Conservation (phyloP, 2,888 invertebrate species). For the Aporophyla lueneburgensis region DNA sequence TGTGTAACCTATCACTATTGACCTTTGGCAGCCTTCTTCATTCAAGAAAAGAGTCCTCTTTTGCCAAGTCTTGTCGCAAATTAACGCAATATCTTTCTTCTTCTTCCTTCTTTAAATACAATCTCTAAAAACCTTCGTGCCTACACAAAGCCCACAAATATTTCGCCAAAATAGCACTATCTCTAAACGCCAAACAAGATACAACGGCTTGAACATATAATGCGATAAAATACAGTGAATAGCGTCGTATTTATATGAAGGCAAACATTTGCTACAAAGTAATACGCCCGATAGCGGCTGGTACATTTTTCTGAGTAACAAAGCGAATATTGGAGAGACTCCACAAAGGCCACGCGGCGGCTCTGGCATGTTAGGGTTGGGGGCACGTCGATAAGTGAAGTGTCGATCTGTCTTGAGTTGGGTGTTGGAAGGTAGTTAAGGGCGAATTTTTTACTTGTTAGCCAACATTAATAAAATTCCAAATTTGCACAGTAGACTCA, state of each 20-base stretch:
- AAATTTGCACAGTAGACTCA: background rate
- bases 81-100: background rate
- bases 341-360: conserved; percentile 86
- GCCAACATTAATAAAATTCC: background rate
- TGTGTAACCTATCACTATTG: background rate
- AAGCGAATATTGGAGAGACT: conserved; percentile 90
- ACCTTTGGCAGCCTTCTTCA: background rate
- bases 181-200: conserved; percentile 44
- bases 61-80: background rate
- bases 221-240: conserved; percentile 65
- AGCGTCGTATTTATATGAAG: conserved; percentile 81
- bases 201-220: conserved; percentile 59
- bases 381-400: conserved; percentile 23
- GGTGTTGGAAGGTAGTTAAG: too few relatives aligned
- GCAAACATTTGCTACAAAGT: conserved; percentile 82
- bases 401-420: conserved; percentile 36
- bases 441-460: background rate
- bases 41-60: background rate
- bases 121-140: too few relatives aligned
- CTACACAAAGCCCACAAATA: background rate
- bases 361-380: conserved; percentile 51
- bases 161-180: conserved; percentile 19
- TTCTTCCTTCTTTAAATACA: background rate
- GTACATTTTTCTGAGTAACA: conserved; percentile 88
- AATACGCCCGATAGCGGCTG: conserved; percentile 75